phyloP scores from a whole-genome alignment of 2,797 vertebrate genomes.

The Sebastes alutus region DNA sequence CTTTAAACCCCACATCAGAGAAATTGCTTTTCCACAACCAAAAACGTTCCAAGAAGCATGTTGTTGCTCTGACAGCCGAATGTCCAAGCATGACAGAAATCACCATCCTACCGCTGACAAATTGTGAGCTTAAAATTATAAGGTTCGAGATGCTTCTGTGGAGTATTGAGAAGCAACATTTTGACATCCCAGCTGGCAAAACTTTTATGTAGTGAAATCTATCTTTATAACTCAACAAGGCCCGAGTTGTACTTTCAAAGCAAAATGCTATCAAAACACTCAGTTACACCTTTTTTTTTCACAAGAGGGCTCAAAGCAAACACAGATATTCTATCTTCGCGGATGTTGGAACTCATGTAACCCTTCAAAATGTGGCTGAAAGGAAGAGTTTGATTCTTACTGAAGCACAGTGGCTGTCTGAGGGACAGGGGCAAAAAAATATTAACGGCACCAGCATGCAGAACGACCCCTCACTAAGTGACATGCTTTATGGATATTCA shows the following conservation, averaged over 20 bases:
- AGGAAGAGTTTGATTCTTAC: background rate
- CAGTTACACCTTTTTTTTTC: background rate
- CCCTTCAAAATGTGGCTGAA: background rate
- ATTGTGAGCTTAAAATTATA: conserved; percentile 40
- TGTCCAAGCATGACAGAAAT: conserved; percentile 29
- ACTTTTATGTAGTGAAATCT: conserved; percentile 17
- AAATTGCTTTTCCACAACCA: conserved; percentile 62
- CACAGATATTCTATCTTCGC: background rate
- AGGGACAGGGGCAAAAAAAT: no score
- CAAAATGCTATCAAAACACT: background rate
- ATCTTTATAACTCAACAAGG: conserved; percentile 5
- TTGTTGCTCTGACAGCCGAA: conserved; percentile 35
- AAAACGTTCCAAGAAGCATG: conserved; percentile 39
- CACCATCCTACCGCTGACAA: conserved; percentile 35
- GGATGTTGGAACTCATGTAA: background rate
- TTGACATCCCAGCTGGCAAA: conserved; percentile 31
- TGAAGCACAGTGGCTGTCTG: no score
- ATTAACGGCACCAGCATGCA: no score
- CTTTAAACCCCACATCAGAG: conserved; percentile 58
- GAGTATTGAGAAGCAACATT: conserved; percentile 18
- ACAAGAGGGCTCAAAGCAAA: background rate
- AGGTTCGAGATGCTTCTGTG: background rate
- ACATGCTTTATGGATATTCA: no score
- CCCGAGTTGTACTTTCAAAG: background rate
- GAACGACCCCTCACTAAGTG: no score